These are phyloP conservation scores for Apis florea DNA, from an alignment of 1,140 invertebrate genomes.

Conservation along the genomic window DNA sequence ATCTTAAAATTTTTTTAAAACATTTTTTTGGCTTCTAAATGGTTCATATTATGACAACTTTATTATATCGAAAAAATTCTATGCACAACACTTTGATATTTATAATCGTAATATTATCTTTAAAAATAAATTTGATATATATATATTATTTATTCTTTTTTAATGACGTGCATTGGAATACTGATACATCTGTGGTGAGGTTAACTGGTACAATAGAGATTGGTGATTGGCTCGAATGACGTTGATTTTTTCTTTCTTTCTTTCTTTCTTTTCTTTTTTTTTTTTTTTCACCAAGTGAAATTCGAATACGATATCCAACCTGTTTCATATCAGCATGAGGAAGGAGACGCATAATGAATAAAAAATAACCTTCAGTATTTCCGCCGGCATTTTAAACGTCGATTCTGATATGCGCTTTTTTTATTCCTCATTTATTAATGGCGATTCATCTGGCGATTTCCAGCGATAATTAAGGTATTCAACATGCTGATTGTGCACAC, in stretches of 20 bases:
- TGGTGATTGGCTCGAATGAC: background rate
- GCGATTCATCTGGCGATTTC: conserved; percentile 20
- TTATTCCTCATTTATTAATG: background rate
- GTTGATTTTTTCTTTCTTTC: background rate
- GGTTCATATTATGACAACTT: too few species aligned
- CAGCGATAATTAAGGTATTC: conserved; percentile 32
- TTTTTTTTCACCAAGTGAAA: background rate
- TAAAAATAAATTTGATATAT: too few species aligned
- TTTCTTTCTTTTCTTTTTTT: too few species aligned
- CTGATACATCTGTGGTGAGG: too few species aligned
- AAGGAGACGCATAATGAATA: background rate
- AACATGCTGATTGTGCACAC: conserved; percentile 11
- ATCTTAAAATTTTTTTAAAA: too few species aligned
- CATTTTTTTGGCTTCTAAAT: too few species aligned
- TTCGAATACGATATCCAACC: background rate
- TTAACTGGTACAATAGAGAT: too few species aligned
- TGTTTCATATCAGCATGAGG: background rate
- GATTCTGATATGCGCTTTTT: background rate
- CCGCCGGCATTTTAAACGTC: background rate
- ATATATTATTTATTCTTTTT: too few species aligned
- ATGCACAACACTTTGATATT: too few species aligned
- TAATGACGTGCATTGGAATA: too few species aligned
- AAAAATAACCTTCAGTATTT: background rate
- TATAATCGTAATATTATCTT: too few species aligned
- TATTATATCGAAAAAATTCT: too few species aligned